Percentiles rank a stretch among this genome's conserved stretches.
Conservation (phyloP, 2,113 vertebrate species). For the Erythrocebus patas region DNA sequence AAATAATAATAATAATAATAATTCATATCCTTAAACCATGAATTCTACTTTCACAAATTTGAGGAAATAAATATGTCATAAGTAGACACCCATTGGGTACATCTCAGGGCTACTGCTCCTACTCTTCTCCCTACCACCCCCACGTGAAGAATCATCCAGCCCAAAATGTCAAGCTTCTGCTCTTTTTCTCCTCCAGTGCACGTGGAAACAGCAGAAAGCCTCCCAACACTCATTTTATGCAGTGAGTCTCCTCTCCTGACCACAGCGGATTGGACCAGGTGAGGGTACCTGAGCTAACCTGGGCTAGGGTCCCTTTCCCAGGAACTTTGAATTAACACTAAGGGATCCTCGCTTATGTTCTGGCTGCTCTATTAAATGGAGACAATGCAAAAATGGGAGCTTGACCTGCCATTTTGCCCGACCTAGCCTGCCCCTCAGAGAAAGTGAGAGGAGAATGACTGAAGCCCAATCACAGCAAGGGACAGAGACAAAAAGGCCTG, state of each 20-base stretch:
- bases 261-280: not conserved
- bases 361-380: not conserved
- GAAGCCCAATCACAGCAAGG: not conserved
- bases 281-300: not conserved
- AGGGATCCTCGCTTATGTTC: not conserved
- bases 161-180: not conserved
- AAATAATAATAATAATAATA: too few species aligned
- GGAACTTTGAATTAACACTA: not conserved
- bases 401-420: not conserved
- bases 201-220: not conserved
- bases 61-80: conserved; percentile 12
- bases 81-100: not conserved
- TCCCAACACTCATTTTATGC: not conserved
- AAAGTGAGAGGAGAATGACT: not conserved
- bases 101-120: not conserved
- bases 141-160: too few species aligned
- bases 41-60: conserved; percentile 8
- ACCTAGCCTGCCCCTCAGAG: not conserved
- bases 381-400: not conserved
- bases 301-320: not conserved
- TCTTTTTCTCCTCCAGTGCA: not conserved
- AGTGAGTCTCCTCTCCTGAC: not conserved
- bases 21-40: not conserved
- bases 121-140: not conserved
- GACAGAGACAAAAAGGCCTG: not conserved